Evolutionary conservation across 2,797 vertebrate species (phyloP), one percentile per base, ranked within the genome.

Genomic region (Pampus argenteus): DNA sequence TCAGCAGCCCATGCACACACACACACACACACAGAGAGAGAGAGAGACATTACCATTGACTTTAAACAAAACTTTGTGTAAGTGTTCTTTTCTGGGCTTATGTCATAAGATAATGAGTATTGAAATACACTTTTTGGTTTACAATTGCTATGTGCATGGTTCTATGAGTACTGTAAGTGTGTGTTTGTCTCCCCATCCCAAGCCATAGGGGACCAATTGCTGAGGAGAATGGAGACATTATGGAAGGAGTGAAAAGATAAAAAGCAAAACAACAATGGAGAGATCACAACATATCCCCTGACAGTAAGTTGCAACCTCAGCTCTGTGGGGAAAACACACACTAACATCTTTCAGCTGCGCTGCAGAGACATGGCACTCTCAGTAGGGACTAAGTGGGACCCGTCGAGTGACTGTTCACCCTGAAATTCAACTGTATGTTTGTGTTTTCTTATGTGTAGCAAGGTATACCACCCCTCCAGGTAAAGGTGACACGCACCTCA

Each of bases 401-500:
- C 81, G 71, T 22, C 15, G 26, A 56, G 26, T n/a, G 51, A 49
- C 26, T 57, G 47, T 26, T 66, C 44, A 48, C 23, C 50, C 40
- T 34, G 40, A 65, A 59, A 69, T 60, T 8, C 63, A 50, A 64
- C 54, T 38, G 47, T 48, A 34, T 75, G 76, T 84, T 74, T 79
- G 59, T 58, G 36, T 49, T 75, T 66, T 79, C 17, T 54, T 44
- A 25, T 42, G 52, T 29, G 40, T 29, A 90, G 85, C 87, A 89
- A 88, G 83, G 84, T 89, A 67, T 70, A 56, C 76, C 66, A 78
- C 76, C 90, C 88, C 84, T 76, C 66, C 73, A 82, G 91, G 89
- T 84, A 83, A 89, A 84, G 89, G 86, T 89, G 84, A 91, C 86
- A 88, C 84, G 62, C 67, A 85, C 88, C 85, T 89, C 67, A 81